Evolutionary conservation across 2,888 invertebrate species (phyloP), one percentile per base, ranked within the genome.

Genomic region (Dryocosmus kuriphilus): DNA sequence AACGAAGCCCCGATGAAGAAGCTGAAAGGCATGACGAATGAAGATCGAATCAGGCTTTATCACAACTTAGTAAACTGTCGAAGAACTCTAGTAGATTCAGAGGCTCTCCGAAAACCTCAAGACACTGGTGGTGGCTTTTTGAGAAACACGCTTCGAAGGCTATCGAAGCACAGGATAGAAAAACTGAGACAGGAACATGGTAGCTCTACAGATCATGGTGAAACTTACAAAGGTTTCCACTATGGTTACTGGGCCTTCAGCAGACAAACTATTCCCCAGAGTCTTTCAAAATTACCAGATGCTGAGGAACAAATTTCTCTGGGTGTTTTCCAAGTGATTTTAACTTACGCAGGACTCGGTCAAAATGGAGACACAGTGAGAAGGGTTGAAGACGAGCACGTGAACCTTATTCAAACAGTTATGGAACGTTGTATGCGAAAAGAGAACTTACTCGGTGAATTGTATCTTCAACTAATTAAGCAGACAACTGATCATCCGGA

Each of bases 401-500:
- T 97, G 8, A 95, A 96, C 80, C 94, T 98, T 32, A 96, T 98
- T 76, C 98, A 98, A 92, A 95, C 95, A 1, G 95, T 98, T 84
- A 94, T 98, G 92, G 98, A 98, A 88, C 95, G 97, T 79, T 97
- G 97, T 87, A 95, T 98, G 95, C 94, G 97, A 86, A 98, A 96
- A 89, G 97, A 98, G 88, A 94, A 96, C 73, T 93, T 98, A 73
- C 93, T 98, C 7, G 97, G 97, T 88, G 98, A 98, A 92, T 93
- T 98, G 78, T 98, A 97, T 90, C 94, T 98, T 85, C 98, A 98
- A 90, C 94, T 98, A 60, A 96, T 98, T 79, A 98, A 98, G 91
- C 97, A 97, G 92, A 98, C 98, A 0, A 98, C 98, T 0, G 97
- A 97, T 87, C 96, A 97, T 92, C 96, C 97, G 0, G 98, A 98